These are phyloP conservation scores for Malurus melanocephalus DNA, from an alignment of 2,113 vertebrate species.

Conservation along the genomic window DNA sequence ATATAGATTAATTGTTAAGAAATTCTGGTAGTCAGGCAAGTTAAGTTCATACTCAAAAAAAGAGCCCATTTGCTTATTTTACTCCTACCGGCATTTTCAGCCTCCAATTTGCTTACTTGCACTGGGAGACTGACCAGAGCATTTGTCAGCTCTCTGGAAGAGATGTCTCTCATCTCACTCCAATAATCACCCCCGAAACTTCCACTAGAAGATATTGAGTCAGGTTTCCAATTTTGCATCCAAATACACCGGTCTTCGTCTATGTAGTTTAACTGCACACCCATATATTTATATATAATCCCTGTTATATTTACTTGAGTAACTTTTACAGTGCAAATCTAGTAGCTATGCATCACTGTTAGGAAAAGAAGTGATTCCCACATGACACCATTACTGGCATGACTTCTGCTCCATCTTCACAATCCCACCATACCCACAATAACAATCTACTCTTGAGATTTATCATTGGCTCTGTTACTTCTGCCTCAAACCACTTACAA, in stretches of 20 bases:
- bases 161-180: not conserved
- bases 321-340: not conserved
- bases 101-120: not conserved
- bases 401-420: not conserved
- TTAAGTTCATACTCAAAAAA: not conserved
- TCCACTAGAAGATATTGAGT: not conserved
- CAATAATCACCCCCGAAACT: not conserved
- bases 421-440: not conserved
- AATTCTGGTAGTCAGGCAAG: not conserved
- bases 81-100: not conserved
- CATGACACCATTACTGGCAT: not conserved
- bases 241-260: not conserved
- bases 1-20: not conserved
- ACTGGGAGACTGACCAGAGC: not conserved
- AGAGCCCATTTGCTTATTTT: not conserved
- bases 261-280: not conserved
- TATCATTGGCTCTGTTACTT: not conserved
- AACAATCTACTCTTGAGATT: not conserved
- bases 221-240: not conserved
- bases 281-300: not conserved
- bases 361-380: not conserved
- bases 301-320: not conserved
- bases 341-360: not conserved
- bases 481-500: not conserved
- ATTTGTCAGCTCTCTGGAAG: not conserved